Conservation (phyloP, 2,113 vertebrate species). For the Rallus limicola region DNA sequence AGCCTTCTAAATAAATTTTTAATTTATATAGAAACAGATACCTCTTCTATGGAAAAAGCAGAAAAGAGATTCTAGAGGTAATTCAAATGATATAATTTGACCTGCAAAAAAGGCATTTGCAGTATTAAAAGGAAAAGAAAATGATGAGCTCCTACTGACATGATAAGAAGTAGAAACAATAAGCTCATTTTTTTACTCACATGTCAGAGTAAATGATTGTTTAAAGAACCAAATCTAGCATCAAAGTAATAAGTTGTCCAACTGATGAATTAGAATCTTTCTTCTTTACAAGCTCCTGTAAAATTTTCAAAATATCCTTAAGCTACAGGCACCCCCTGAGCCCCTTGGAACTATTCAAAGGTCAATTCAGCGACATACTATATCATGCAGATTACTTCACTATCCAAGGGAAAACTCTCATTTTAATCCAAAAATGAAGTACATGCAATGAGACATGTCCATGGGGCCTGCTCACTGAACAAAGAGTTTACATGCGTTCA, state of each 20-base stretch:
- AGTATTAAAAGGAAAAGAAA: not conserved
- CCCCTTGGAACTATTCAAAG: not conserved
- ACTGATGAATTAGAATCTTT: constrained; percentile 19
- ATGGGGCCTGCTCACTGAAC: not conserved
- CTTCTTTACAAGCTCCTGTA: not conserved
- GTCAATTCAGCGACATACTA: not conserved
- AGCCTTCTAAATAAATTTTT: not conserved
- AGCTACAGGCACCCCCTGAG: not conserved
- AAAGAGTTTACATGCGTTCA: not conserved
- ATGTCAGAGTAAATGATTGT: constrained; percentile 28
- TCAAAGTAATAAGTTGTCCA: constrained; percentile 45
- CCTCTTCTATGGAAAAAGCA: not conserved
- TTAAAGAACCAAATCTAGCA: constrained; percentile 3
- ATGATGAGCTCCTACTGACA: not conserved
- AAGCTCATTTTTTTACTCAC: constrained; percentile 4
- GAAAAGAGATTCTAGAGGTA: not conserved
- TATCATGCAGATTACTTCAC: not conserved
- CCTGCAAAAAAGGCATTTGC: not conserved
- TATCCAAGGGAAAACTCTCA: not conserved
- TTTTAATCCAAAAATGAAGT: constrained; percentile 21
- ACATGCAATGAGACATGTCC: not conserved
- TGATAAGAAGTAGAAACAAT: not conserved
- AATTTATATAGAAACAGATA: not conserved
- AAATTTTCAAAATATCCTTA: constrained; percentile 18
- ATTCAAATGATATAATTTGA: not conserved